A percentile compares a stretch with the other conserved stretches of the same genome.
phyloP scores from a whole-genome alignment of 1,140 invertebrate species.

The Metopolophium dirhodum region DNA sequence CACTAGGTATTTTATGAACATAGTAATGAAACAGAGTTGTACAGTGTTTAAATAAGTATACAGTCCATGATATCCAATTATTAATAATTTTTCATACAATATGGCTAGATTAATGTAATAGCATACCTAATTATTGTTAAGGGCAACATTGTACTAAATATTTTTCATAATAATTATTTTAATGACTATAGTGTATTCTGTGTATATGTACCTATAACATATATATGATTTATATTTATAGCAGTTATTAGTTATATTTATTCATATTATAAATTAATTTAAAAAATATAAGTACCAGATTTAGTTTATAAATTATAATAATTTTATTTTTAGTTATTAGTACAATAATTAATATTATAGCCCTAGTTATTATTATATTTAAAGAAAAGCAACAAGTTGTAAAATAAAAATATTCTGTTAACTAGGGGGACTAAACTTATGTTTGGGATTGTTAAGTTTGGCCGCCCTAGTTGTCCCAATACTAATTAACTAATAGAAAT shows the following conservation, averaged over 20 bases:
- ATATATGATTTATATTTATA: conserved; percentile 17
- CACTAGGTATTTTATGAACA: conserved; percentile 13
- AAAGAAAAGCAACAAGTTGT: not conserved
- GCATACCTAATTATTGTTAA: not conserved
- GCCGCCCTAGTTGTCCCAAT: not conserved
- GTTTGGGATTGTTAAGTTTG: not conserved
- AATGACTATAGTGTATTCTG: not conserved
- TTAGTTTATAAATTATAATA: not conserved
- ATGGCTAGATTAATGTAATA: not conserved
- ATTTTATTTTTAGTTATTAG: not conserved
- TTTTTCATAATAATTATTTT: not conserved
- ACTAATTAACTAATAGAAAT: not conserved
- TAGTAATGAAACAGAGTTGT: not conserved
- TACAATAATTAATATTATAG: conserved; percentile 4
- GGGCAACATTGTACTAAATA: not conserved
- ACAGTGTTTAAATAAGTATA: conserved; percentile 23
- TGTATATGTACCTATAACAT: not conserved
- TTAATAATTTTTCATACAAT: not conserved
- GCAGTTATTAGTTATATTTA: not conserved
- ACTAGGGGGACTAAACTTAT: not conserved
- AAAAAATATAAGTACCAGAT: not conserved
- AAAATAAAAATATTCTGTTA: not conserved
- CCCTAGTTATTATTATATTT: not conserved
- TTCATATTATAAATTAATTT: not conserved
- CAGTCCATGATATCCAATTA: not conserved